Base-by-base conservation (phyloP, 2,797 vertebrate genomes). In the Acestrorhynchus altus region DNA sequence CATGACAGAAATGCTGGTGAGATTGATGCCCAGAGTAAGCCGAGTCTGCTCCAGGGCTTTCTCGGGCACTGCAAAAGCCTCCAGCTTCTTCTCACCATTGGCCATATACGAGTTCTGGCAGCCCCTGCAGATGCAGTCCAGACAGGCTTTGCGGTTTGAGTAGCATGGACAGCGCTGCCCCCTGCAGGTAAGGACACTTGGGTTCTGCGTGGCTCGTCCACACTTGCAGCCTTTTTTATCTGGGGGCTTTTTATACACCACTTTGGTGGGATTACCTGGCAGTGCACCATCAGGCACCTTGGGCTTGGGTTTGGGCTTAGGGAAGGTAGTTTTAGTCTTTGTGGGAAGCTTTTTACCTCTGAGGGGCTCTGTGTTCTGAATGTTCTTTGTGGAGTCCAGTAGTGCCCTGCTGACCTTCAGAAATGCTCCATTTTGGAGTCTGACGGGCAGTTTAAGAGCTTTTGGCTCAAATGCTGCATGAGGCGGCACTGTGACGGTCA, bases 51-150 rank as follows among this genome's bases (percentile, higher is more conserved):
- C 97, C 91, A 99, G 94, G 78, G 97, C 97, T 91, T 99, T 99
- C 91, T 99, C 97, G 54, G 97, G 97, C 86, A 99, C 97, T 7
- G 97, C 97, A 86, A 99, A 99, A 54, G 97, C 97, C 92, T 99
- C 97, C 88, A 99, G 93, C 93, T 99, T 99, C 94, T 99, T 99
- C 94, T 99, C 97, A 10, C 97, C 97, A 10, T 99, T 99, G 83
- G 97, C 97, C 97, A 98, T 99, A 92, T 98, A 99, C 0, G 97
- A 98, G 94, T 99, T 99, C 95, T 99, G 97, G 94, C 97, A 99
- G 89, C 97, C 97, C 64, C 97, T 96, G 93, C 97, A 99, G 94
- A 99, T 98, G 84, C 97, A 99, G 93, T 99, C 97, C 93, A 98
- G 93, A 89, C 97, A 99, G 87, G 97, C 97, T 94, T 98, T 99